Base-by-base conservation (phyloP, 1,140 invertebrate species). In the Pararge aegeria region DNA sequence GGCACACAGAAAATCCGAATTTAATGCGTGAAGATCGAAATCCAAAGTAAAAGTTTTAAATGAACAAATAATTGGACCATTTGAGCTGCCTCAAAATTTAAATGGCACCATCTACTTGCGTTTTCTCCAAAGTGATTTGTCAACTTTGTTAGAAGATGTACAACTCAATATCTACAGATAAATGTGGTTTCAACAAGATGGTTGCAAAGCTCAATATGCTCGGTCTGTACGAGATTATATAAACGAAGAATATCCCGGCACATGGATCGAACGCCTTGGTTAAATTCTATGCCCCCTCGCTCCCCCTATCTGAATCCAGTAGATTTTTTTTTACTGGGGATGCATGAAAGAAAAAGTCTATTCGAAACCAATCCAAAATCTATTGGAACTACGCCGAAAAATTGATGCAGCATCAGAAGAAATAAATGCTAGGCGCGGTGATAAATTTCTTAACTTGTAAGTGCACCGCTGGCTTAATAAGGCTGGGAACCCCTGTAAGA, bases 251-350 rank as follows among this genome's bases (percentile, higher is more conserved):
- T 89, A 85, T 76, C 78, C 79, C 16, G 61, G 66, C 5, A 70
- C 68, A 54, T 90, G 84, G 80, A 89, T 91, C 61, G 87, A 84
- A 21, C 68, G 80, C 56, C 56, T 65, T 56, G 80, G 86, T 20
- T 55, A 78, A 37, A 70, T 90, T 40, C 56, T 70, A 51, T 91
- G 86, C 79, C 80, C 52, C 68, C 86, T 19, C 63, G 86, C 55
- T 89, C 78, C 42, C 79, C 77, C 29, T 88, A 90, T 70, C 61
- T 90, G 38, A 80, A 70, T 21, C 80, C 75, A 21, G 54, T 80
- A 13, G 84, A 90, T 76, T 91, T 82, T 77, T 84, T 84, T 68
- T 64, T n/a, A 78, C 13, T 88, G 80, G 87, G 86, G 81, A 21
- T 51, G 49, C 20, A 30, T 51, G 6, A 51, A 51, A 30, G 27